Evolutionary conservation across 1,140 invertebrate species (phyloP).

Genomic region (Drosophila pseudoananassae): DNA sequence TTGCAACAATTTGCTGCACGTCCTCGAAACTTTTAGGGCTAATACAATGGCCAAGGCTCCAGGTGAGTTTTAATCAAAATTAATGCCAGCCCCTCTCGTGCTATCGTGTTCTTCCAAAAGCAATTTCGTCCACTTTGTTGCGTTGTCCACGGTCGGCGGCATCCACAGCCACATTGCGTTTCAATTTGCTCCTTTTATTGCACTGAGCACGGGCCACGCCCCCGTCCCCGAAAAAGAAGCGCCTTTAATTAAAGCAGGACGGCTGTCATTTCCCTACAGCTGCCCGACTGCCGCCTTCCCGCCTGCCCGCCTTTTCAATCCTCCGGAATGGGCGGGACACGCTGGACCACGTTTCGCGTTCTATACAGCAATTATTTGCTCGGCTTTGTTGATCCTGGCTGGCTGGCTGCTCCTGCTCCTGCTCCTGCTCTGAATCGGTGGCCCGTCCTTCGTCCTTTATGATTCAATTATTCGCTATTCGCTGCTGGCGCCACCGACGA

Average conservation of each 20-base stretch:
- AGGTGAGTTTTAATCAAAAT: constrained; percentile 78
- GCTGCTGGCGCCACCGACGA: constrained; percentile 64
- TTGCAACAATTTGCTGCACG: constrained; percentile 6
- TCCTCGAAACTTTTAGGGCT: constrained; percentile 26
- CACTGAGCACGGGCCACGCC: constrained; percentile 40
- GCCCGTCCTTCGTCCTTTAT: constrained; percentile 56
- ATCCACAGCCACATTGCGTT: constrained; percentile 78
- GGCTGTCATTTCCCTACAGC: constrained; percentile 75
- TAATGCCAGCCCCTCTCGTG: constrained; percentile 43
- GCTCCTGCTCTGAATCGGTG: constrained; percentile 23
- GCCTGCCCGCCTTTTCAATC: constrained; percentile 14
- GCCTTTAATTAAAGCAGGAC: constrained; percentile 77
- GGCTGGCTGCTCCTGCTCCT: constrained; percentile 12
- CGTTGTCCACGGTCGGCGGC: constrained; percentile 72
- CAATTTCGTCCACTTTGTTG: constrained; percentile 82
- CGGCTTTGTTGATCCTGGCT: constrained; percentile 70
- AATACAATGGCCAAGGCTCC: constrained; percentile 44
- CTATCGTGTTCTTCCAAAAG: constrained; percentile 60
- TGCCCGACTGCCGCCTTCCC: background rate
- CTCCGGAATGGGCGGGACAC: background rate
- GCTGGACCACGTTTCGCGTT: constrained; percentile 14
- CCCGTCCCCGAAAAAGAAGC: constrained; percentile 46
- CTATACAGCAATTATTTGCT: constrained; percentile 74
- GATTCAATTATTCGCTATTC: constrained; percentile 76
- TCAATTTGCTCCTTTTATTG: constrained; percentile 56